phyloP scores from a whole-genome alignment of 2,888 invertebrate genomes.

The Scelioninae gen. 1 region DNA sequence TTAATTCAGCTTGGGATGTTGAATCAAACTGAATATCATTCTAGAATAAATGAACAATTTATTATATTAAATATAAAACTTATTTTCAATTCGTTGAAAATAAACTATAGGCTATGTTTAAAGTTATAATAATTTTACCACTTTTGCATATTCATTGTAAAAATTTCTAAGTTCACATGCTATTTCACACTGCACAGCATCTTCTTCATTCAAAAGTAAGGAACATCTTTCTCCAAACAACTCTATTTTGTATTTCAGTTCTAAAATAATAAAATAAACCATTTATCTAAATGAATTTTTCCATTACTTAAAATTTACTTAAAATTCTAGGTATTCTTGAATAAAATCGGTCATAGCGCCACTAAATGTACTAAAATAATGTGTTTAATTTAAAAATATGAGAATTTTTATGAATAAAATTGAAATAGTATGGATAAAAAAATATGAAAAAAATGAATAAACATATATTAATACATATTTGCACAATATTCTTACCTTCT shows the following conservation, averaged over 20 bases:
- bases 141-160: constrained; percentile 54
- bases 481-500: constrained; percentile 71
- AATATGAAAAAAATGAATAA: no score
- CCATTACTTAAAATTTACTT: no score
- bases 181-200: constrained; percentile 60
- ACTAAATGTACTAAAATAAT: no score
- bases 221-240: constrained; percentile 62
- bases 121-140: no score
- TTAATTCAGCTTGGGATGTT: constrained; percentile 36
- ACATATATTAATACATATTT: constrained; percentile 5
- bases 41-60: constrained; percentile 43
- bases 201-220: constrained; percentile 62
- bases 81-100: no score
- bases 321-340: no score
- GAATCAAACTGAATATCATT: constrained; percentile 50
- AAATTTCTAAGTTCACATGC: constrained; percentile 59
- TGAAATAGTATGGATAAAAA: no score
- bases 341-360: no score
- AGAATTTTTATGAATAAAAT: no score
- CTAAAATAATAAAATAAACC: constrained; percentile 52
- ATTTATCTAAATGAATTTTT: no score
- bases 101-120: no score
- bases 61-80: constrained; percentile 3
- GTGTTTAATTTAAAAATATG: no score
- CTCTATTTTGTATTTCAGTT: constrained; percentile 48